These are phyloP conservation scores for Nomada ferruginata DNA, from an alignment of 2,888 invertebrate genomes.

Conservation along the genomic window DNA sequence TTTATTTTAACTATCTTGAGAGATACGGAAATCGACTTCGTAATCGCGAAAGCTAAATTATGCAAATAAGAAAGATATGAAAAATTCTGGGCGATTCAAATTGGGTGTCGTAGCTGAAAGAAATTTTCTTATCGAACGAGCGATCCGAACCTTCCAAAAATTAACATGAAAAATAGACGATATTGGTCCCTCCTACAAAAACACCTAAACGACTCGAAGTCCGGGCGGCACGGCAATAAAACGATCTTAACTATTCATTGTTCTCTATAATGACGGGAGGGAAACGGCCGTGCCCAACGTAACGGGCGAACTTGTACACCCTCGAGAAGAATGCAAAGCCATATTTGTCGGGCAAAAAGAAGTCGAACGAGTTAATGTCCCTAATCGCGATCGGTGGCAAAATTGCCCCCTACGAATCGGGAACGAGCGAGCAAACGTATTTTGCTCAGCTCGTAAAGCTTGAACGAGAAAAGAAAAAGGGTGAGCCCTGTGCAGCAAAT, in stretches of 20 bases:
- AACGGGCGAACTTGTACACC: slow-evolving; percentile 33
- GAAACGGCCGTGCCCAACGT: slow-evolving; percentile 42
- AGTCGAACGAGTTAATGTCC: slow-evolving; percentile 66
- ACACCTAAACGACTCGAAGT: slow-evolving; percentile 13
- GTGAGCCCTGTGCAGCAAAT: slow-evolving; percentile 19
- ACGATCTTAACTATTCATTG: slow-evolving; percentile 68
- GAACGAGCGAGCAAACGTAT: slow-evolving; percentile 57
- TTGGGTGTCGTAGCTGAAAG: too few species aligned
- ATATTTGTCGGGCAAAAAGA: slow-evolving; percentile 29
- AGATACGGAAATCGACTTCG: too few species aligned
- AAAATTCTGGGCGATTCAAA: too few species aligned
- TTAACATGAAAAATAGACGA: not conserved
- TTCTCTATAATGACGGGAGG: slow-evolving; percentile 52
- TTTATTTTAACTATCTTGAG: not conserved
- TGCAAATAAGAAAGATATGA: too few species aligned
- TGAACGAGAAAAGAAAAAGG: slow-evolving; percentile 17
- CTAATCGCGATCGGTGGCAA: slow-evolving; percentile 69
- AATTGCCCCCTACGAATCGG: slow-evolving; percentile 69
- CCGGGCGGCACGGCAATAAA: slow-evolving; percentile 40
- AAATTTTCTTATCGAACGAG: too few species aligned
- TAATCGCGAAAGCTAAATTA: too few species aligned
- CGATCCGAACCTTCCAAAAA: too few species aligned
- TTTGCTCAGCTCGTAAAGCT: slow-evolving; percentile 61
- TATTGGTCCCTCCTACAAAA: slow-evolving; percentile 7
- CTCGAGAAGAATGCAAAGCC: slow-evolving; percentile 37